Base-by-base conservation (phyloP, 2,113 vertebrate species). In the Hypocryptadius cinnamomeus region DNA sequence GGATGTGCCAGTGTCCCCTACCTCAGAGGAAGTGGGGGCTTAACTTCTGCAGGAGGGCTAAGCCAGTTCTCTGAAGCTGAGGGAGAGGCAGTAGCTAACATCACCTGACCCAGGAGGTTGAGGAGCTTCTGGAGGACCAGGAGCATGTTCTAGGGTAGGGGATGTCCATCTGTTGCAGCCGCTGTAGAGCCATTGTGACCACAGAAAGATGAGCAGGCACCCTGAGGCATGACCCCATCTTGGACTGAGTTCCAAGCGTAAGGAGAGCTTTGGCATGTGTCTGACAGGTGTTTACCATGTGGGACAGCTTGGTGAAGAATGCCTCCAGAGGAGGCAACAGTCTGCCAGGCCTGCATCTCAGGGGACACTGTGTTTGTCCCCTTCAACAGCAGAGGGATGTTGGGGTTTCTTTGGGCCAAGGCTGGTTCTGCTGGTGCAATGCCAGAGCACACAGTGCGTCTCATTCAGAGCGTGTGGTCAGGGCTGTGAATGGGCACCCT, bases 141-240 rank as follows among this genome's bases (percentile, higher is more conserved):
- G 25, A 31, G 1, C n/a, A 53, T 27, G 8, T 47, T 66, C 30
- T 39, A 40, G 7, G 7, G 21, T 5, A 44, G 21, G 21, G 39
- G 27, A 53, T 35, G 10, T 23, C 21, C 8, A 35, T 21, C 24
- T 66, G 5, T 20, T 42, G 22, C 31, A 53, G 53, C 9, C 8
- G 5, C 60, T 68, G 19, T 37, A 53, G 53, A 0, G 0, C 12
- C 17, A 59, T 1, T 2, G 7, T 19, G 39, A 59, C 20, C n/a
- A 72, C 28, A 53, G 45, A 79, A 42, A 60, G 39, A 44, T 31
- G 11, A 48, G 15, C 0, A 6, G 57, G 25, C n/a, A 63, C 12
- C 4, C 40, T 8, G n/a, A 81, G n/a, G 39, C 21, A 31, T 17
- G 68, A 73, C 10, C 6, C 15, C 7, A 3, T 14, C n/a, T 54